Evolutionary conservation across 1,140 invertebrate species (phyloP).

Genomic region (Holotrichia oblita): DNA sequence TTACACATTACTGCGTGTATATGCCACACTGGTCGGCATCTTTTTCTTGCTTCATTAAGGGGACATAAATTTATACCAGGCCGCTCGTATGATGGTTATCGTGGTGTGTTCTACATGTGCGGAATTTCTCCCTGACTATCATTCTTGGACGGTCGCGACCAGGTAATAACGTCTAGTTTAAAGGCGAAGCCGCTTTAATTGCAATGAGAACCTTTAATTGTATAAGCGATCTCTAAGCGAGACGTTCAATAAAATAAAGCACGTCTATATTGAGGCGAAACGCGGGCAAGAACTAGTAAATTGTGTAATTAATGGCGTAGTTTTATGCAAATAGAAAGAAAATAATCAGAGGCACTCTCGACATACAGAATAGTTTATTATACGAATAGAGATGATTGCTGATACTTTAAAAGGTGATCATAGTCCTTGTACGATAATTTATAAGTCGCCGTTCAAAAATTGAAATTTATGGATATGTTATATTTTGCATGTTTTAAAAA

Average conservation of each 20-base stretch:
- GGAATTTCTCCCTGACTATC: not conserved
- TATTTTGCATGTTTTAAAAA: not conserved
- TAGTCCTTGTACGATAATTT: not conserved
- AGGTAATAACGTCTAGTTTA: constrained; percentile 16
- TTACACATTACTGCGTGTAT: constrained; percentile 13
- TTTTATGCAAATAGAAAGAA: constrained; percentile 4
- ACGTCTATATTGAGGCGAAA: too few species aligned
- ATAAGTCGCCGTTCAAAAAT: not conserved
- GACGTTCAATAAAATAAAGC: not conserved
- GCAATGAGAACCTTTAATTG: not conserved
- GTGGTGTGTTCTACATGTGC: not conserved
- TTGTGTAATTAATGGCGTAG: not conserved
- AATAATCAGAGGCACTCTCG: not conserved
- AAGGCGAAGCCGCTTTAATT: not conserved
- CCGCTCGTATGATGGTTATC: constrained; percentile 6
- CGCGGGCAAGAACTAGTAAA: constrained; percentile 9
- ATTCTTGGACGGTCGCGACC: not conserved
- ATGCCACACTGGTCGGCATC: constrained; percentile 6
- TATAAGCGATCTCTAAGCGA: not conserved
- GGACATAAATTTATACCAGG: not conserved
- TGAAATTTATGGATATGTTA: not conserved
- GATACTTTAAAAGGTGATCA: not conserved
- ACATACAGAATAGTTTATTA: not conserved
- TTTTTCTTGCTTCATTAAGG: constrained; percentile 9
- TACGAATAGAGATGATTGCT: not conserved